These are phyloP conservation scores for Oncopeltus fasciatus DNA, from an alignment of 1,140 invertebrate species.

Conservation along the genomic window DNA sequence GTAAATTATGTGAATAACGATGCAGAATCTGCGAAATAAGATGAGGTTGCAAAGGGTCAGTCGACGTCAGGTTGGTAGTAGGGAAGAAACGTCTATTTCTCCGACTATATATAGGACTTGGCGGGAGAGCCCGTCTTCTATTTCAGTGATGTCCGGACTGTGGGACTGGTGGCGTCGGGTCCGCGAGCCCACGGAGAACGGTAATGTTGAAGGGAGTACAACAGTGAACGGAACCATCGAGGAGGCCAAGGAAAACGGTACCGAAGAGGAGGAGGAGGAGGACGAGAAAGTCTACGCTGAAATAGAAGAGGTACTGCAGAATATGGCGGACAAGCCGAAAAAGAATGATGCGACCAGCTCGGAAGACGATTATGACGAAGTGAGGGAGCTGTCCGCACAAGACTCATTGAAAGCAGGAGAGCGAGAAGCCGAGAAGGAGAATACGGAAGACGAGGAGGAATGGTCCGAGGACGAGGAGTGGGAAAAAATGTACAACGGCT, in stretches of 20 bases:
- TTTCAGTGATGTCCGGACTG: conserved; percentile 8
- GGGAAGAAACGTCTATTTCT: neutral
- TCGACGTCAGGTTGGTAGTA: neutral
- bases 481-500: no score
- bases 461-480: neutral
- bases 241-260: neutral
- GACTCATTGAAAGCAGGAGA: neutral
- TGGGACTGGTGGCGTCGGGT: conserved; percentile 1
- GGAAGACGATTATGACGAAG: neutral
- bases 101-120: neutral
- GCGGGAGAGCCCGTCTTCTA: neutral
- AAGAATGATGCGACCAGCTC: neutral
- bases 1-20: no score
- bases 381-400: neutral
- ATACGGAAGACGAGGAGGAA: neutral
- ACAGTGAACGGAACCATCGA: neutral
- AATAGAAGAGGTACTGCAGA: neutral
- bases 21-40: no score
- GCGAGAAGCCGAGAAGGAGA: neutral
- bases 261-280: neutral
- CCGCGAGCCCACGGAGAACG: neutral
- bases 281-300: neutral
- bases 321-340: neutral
- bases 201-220: neutral
- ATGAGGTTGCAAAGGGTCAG: conserved; percentile 2